Conservation (phyloP, 2,113 vertebrate genomes). For the Nycticebus coucang region DNA sequence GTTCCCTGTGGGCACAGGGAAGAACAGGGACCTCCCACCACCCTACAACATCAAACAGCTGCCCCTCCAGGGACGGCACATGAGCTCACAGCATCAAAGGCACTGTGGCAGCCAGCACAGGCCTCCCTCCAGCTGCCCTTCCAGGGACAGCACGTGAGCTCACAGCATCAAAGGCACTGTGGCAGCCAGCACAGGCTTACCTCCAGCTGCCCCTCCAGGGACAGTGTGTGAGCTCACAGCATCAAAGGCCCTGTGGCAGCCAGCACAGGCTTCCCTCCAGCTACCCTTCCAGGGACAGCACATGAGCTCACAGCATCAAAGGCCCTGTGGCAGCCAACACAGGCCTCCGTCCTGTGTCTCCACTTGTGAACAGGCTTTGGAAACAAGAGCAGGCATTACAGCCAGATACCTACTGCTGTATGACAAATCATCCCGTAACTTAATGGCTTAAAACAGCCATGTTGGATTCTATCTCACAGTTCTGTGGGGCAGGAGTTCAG, state of each 20-base stretch:
- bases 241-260: accelerated
- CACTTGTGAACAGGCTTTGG: accelerated
- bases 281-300: too few relatives aligned
- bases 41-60: accelerated
- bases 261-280: too few relatives aligned
- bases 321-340: neutral
- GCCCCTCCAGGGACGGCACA: neutral
- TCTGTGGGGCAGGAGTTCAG: neutral
- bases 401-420: accelerated
- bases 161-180: accelerated
- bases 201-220: neutral
- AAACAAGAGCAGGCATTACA: accelerated
- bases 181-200: neutral
- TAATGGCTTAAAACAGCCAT: neutral
- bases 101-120: neutral
- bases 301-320: accelerated
- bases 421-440: neutral
- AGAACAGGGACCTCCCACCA: accelerated
- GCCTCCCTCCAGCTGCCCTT: too few relatives aligned
- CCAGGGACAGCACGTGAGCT: too few relatives aligned
- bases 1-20: neutral
- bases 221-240: accelerated
- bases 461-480: neutral
- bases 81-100: accelerated
- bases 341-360: neutral